Evolutionary conservation across 2,888 invertebrate species (phyloP).

Genomic region (Erynnis tages): DNA sequence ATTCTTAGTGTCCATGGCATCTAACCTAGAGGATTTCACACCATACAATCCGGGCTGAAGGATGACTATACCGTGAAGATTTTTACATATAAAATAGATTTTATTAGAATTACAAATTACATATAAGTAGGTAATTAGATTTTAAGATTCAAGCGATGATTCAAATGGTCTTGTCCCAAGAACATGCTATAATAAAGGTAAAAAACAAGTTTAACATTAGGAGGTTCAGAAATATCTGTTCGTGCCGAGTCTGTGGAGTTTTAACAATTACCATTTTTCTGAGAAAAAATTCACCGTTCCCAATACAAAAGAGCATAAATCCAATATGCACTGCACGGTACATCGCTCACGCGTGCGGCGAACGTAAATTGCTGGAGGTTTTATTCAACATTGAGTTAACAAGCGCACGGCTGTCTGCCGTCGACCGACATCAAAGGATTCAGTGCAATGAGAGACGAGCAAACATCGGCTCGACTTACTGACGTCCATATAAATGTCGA

Average conservation of each 20-base stretch:
- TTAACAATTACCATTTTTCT: slow-evolving; percentile 39
- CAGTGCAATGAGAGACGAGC: slow-evolving; percentile 47
- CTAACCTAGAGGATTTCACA: too few relatives aligned
- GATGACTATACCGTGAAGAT: too few relatives aligned
- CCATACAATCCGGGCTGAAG: too few relatives aligned
- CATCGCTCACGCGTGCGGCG: slow-evolving; percentile 55
- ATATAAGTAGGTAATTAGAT: too few relatives aligned
- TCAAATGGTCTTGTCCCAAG: too few relatives aligned
- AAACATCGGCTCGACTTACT: slow-evolving; percentile 27
- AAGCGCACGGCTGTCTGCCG: slow-evolving; percentile 58
- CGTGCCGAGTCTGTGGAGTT: background rate
- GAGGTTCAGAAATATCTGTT: background rate
- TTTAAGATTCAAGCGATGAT: too few relatives aligned
- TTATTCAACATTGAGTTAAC: slow-evolving; percentile 52
- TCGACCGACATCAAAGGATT: slow-evolving; percentile 50
- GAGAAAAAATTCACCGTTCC: slow-evolving; percentile 54
- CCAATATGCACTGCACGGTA: slow-evolving; percentile 50
- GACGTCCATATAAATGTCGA: slow-evolving; percentile 15
- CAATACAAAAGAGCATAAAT: slow-evolving; percentile 54
- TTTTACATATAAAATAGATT: too few relatives aligned
- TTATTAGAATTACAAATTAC: too few relatives aligned
- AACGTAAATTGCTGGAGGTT: slow-evolving; percentile 65
- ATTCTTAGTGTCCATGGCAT: too few relatives aligned
- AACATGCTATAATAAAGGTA: too few relatives aligned
- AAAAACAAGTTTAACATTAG: too few relatives aligned